phyloP scores from a whole-genome alignment of 2,888 invertebrate species.

The Cryptocephalus moraei region DNA sequence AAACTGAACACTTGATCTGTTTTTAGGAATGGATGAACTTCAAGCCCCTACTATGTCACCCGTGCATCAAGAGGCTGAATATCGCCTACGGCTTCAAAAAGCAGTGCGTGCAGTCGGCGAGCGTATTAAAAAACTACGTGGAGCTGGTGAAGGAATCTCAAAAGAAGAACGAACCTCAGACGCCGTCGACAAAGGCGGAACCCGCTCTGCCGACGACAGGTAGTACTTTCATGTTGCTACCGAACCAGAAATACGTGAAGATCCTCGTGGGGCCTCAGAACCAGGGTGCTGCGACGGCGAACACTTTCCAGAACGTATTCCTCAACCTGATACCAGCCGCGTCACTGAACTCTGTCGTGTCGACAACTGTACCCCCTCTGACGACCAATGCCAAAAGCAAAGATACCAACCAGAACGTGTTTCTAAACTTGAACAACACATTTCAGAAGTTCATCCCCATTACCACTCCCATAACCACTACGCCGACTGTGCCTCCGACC shows the following conservation, averaged over 20 bases:
- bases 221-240: conserved; percentile 26
- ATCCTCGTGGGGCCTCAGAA: conserved; percentile 24
- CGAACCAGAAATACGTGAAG: conserved; percentile 30
- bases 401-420: conserved; percentile 31
- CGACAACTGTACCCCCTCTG: not conserved
- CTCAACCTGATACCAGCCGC: conserved; percentile 30
- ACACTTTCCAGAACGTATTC: conserved; percentile 30
- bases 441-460: conserved; percentile 27
- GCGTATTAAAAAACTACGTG: conserved; percentile 28
- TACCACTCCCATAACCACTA: conserved; percentile 11
- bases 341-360: conserved; percentile 14
- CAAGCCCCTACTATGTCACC: conserved; percentile 31
- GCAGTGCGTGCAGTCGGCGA: conserved; percentile 31
- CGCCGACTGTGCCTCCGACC: conserved; percentile 7
- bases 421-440: conserved; percentile 30
- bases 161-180: conserved; percentile 22
- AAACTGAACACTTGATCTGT: not conserved
- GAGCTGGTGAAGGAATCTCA: conserved; percentile 28
- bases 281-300: conserved; percentile 13
- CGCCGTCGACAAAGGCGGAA: conserved; percentile 12
- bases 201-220: conserved; percentile 10
- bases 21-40: conserved; percentile 31
- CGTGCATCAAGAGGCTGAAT: conserved; percentile 32
- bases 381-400: conserved; percentile 18
- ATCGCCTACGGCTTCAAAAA: conserved; percentile 33